Percentiles rank a stretch among this genome's conserved stretches.
Evolutionary conservation across 2,113 vertebrate species (phyloP).

Genomic region (Pseudopodoces humilis): DNA sequence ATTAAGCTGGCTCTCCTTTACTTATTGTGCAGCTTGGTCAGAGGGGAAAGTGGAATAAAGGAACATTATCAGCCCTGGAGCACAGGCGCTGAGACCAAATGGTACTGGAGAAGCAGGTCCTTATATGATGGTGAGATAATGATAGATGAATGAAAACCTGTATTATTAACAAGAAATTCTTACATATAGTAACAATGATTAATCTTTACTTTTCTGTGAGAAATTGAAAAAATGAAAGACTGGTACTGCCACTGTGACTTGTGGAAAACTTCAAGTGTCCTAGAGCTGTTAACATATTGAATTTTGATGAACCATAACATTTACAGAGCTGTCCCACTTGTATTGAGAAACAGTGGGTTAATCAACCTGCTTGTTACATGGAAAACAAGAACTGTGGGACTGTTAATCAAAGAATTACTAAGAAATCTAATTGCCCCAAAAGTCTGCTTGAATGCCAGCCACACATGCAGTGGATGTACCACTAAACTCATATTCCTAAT

Average conservation of each 20-base stretch:
- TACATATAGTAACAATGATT: neutral
- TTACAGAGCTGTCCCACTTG: neutral
- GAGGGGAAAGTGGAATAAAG: neutral
- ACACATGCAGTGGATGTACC: neutral
- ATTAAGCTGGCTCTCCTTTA: neutral
- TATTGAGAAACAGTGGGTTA: neutral
- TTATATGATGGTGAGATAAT: neutral
- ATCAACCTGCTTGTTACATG: neutral
- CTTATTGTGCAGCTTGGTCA: neutral
- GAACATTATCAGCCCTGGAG: rapidly evolving
- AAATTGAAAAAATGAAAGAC: neutral
- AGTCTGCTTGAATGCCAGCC: neutral
- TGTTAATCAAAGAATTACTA: neutral
- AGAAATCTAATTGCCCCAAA: neutral
- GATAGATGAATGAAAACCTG: neutral
- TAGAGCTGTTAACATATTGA: neutral
- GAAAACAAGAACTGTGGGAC: neutral
- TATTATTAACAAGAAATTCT: neutral
- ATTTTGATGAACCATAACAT: neutral
- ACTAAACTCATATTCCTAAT: neutral
- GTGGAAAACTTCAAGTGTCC: neutral
- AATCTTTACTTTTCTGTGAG: neutral
- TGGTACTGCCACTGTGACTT: neutral
- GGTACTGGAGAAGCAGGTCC: neutral
- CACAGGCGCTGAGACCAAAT: neutral